Evolutionary conservation across 30 jellyfish, hydroid and myxozoan genomes (phyloP).

Genomic region (Hydractinia echinata): DNA sequence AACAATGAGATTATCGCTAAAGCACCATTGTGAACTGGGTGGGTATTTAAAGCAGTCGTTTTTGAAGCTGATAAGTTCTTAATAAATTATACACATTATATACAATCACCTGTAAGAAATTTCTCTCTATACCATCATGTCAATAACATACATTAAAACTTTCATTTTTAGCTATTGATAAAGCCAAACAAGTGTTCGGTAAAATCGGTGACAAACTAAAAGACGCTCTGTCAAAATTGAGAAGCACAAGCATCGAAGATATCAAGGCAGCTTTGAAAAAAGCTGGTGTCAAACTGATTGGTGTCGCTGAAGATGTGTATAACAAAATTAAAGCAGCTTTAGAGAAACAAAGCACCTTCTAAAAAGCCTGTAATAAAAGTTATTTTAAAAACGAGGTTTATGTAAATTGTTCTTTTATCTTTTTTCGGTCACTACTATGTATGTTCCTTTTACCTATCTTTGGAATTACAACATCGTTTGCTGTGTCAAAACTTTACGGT

Average conservation of each 20-base stretch:
- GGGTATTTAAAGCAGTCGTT: no score
- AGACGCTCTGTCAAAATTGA: neutral
- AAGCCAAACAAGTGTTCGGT: constrained; percentile 1
- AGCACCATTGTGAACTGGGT: no score
- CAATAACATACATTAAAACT: no score
- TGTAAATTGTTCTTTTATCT: neutral
- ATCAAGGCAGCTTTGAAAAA: neutral
- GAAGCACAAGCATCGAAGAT: neutral
- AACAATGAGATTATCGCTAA: no score
- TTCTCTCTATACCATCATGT: no score
- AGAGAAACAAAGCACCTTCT: neutral
- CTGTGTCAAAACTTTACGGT: no score
- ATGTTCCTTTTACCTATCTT: neutral
- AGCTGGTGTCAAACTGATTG: constrained; percentile 12
- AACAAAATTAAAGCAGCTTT: neutral
- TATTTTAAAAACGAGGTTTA: neutral
- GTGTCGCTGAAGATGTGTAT: neutral
- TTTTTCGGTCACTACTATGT: neutral
- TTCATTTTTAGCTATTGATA: neutral
- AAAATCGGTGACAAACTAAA: neutral
- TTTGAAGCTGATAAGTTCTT: no score
- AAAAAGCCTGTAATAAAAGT: neutral
- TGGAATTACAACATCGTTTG: no score
- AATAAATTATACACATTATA: no score
- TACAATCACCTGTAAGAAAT: no score